Evolutionary conservation across 2,113 vertebrate genomes (phyloP), one percentile per base, ranked within the genome.

Genomic region (Austrofundulus limnaeus): DNA sequence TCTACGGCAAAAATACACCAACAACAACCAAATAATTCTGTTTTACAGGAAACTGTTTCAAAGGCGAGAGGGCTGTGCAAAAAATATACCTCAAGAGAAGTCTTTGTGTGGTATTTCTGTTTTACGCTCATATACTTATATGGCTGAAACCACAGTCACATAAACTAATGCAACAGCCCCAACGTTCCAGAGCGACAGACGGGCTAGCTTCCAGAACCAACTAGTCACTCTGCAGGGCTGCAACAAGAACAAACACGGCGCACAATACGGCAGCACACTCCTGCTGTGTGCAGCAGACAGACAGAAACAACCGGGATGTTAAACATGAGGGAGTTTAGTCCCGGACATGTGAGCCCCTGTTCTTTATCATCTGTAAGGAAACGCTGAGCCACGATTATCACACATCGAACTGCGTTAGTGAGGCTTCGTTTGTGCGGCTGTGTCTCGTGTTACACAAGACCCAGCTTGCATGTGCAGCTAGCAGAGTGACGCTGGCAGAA

Each of bases 101-200:
- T 46, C 20, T 51, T 19, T 49, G 6, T 54, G n/a, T 59, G 17
- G 20, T 81, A 56, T 82, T 86, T 75, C 71, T 71, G 83, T 84
- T 34, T 34, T 34, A 34, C 6, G 31, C 72, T 68, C 78, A 86
- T 83, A 85, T 80, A 80, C 81, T 68, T 75, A 15, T 23, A 49
- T 25, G 16, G 53, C 19, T 1, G n/a, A 38, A 1, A n/a, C 82
- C 75, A 70, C 68, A 55, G 34, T 34, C 42, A 75, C 24, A 63
- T 59, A 74, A 46, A 45, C 67, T 48, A 13, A 50, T 48, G 49
- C 61, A 43, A 66, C 31, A 73, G 83, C 85, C 75, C 73, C 84
- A 84, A 85, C 74, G 85, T 91, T 91, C 86, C 80, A 92, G 86
- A 93, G 72, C 25, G 60, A 66, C 77, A 66, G 70, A 41, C 72